Conservation (phyloP, 2,888 invertebrate species). For the Falcaria lacertinaria region DNA sequence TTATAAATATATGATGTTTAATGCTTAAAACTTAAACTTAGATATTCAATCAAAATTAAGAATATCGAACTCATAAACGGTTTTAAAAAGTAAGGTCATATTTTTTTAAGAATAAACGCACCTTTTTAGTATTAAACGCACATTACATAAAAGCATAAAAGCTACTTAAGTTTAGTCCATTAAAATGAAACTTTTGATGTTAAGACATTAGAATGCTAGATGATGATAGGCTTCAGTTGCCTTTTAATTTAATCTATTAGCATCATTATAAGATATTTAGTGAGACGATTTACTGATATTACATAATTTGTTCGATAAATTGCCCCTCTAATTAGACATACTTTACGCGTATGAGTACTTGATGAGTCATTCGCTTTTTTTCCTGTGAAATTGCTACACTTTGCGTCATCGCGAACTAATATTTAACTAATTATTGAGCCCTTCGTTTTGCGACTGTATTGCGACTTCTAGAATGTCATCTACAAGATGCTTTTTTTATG, state of each 20-base stretch:
- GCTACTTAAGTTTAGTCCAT: no score
- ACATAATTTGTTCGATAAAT: not conserved
- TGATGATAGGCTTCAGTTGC: not conserved
- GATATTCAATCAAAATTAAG: no score
- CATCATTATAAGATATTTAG: not conserved
- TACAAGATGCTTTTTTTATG: no score
- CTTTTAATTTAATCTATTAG: not conserved
- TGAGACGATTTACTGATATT: not conserved
- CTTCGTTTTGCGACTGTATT: no score
- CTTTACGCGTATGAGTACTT: not conserved
- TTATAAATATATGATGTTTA: not conserved
- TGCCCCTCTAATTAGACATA: not conserved
- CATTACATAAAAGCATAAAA: no score
- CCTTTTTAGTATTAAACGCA: no score
- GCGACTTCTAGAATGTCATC: no score
- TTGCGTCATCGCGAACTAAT: not conserved
- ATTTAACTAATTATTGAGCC: no score
- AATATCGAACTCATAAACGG: no score
- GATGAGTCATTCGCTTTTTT: not conserved
- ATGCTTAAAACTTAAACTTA: no score
- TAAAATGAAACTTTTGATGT: not conserved
- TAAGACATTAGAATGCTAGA: not conserved
- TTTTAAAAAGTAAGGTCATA: no score
- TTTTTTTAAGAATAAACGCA: no score
- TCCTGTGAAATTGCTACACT: not conserved